These are phyloP conservation scores for Rhinolophus sinicus DNA, from an alignment of 2,113 vertebrate genomes.

Conservation along the genomic window DNA sequence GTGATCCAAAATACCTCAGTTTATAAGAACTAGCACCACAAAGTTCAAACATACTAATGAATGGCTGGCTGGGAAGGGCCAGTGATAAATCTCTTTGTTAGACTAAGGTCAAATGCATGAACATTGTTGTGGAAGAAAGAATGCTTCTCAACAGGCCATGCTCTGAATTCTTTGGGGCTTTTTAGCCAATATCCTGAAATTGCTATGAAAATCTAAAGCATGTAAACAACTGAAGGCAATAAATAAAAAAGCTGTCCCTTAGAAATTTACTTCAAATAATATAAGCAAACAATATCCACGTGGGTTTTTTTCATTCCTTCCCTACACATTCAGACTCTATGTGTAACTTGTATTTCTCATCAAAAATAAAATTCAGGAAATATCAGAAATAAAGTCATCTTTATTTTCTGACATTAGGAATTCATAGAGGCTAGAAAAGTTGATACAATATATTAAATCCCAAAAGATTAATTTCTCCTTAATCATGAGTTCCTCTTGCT, in stretches of 20 bases:
- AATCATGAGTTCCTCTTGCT: not conserved
- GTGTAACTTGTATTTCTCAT: not conserved
- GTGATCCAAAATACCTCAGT: conserved; percentile 74
- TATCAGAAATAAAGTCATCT: not conserved
- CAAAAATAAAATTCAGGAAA: conserved; percentile 25
- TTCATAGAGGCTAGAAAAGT: not conserved
- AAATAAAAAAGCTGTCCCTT: conserved; percentile 38
- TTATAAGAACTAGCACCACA: conserved; percentile 63
- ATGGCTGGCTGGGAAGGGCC: conserved; percentile 54
- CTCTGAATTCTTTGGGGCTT: conserved; percentile 26
- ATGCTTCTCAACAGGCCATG: not conserved
- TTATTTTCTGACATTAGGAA: not conserved
- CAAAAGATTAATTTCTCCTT: not conserved
- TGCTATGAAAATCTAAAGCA: conserved; percentile 45
- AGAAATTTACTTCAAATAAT: conserved; percentile 30
- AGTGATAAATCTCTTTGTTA: conserved; percentile 74
- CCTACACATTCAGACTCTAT: not conserved
- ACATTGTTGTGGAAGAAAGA: conserved; percentile 15
- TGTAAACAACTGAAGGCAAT: not conserved
- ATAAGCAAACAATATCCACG: conserved; percentile 42
- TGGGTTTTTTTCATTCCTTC: not conserved
- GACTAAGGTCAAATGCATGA: conserved; percentile 75
- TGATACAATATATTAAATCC: not conserved
- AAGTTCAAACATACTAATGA: conserved; percentile 71
- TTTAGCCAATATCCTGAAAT: rapidly evolving